These are phyloP conservation scores for Eidolon dupreanum DNA, from an alignment of 2,797 vertebrate species.

Conservation along the genomic window DNA sequence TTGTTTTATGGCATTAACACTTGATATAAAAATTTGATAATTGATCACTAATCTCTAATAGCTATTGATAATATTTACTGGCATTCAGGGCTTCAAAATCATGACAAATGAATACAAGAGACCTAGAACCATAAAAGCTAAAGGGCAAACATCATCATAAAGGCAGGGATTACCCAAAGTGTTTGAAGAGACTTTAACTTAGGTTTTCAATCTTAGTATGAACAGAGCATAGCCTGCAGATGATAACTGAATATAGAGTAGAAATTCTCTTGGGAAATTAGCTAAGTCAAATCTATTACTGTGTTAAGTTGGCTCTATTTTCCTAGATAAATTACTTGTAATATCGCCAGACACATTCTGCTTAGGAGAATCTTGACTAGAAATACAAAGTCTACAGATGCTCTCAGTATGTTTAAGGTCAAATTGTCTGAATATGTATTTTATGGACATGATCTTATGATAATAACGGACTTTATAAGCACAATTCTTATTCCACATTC, in stretches of 20 bases:
- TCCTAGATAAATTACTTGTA: neutral
- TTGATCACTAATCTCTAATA: neutral
- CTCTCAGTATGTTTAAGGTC: neutral
- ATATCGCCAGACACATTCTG: neutral
- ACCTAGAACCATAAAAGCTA: neutral
- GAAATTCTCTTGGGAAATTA: slow-evolving; percentile 12
- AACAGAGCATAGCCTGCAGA: neutral
- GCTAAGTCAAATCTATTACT: slow-evolving; percentile 15
- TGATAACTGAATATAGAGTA: neutral
- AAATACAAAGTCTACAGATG: neutral
- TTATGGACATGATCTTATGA: neutral
- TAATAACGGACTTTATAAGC: neutral
- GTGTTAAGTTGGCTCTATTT: neutral
- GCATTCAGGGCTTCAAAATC: neutral
- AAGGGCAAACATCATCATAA: neutral
- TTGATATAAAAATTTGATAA: neutral
- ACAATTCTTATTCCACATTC: neutral
- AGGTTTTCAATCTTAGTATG: neutral
- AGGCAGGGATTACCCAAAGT: neutral
- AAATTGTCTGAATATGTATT: neutral
- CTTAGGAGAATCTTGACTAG: neutral
- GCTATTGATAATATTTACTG: neutral
- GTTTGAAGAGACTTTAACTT: neutral
- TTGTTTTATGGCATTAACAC: neutral
- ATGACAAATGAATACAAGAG: neutral